Conservation (phyloP, 2,113 vertebrate genomes). For the Rhizomys pruinosus region DNA sequence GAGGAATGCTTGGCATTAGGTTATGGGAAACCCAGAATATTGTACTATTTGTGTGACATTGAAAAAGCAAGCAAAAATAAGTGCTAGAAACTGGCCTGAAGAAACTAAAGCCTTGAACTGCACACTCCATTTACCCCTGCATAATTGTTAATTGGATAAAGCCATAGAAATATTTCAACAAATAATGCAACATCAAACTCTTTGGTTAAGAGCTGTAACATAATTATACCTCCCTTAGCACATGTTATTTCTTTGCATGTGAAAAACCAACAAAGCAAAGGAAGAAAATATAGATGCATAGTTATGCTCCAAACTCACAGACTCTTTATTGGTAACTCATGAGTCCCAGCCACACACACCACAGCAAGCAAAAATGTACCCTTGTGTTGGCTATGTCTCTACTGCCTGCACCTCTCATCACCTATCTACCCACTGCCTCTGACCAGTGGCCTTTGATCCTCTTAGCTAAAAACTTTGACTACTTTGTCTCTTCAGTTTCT, state of each 20-base stretch:
- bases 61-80: background rate
- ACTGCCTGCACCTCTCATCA: background rate
- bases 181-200: background rate
- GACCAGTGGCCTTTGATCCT: background rate
- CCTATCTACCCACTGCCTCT: too few relatives aligned
- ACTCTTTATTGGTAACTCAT: background rate
- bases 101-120: background rate
- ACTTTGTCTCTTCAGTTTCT: background rate
- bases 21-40: background rate
- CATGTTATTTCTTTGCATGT: background rate
- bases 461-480: background rate
- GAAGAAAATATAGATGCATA: background rate
- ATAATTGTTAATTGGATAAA: background rate
- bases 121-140: background rate
- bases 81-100: background rate
- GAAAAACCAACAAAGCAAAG: background rate
- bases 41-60: background rate
- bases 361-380: background rate
- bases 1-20: background rate
- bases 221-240: background rate
- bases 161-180: background rate
- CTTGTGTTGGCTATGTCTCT: background rate
- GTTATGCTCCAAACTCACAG: background rate
- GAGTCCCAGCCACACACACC: background rate
- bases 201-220: background rate